Base-by-base conservation (phyloP, 1,140 invertebrate genomes). In the Philopotamus ludificatus region DNA sequence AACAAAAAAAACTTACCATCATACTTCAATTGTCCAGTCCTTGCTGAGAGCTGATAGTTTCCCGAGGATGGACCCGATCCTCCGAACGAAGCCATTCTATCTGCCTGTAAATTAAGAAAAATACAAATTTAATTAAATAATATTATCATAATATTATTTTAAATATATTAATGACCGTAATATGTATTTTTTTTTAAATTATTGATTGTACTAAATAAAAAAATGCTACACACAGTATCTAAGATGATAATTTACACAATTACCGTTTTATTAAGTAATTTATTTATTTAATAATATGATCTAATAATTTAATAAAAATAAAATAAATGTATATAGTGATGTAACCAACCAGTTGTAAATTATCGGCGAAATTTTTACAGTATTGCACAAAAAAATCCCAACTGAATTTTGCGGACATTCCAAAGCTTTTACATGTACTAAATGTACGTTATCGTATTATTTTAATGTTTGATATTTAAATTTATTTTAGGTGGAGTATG, bases 331-430 rank as follows among this genome's bases (percentile, higher is more conserved):
- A 34, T 7, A 12, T 34, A 34, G 12, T 34, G 28, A 34, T 34
- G 9, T 23, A 55, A 70, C 68, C 15, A 70, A 70, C 68, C 68
- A 67, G 62, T 65, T 70, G 68, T 51, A 70, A 58, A 54, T 70
- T 70, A 50, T 70, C 68, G 42, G 65, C 68, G 55, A 70, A 70
- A 45, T 44, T 70, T 67, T 70, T 70, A 63, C 68, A 70, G 53
- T 70, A 70, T 16, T 60, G 23, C 61, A 70, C 55, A 67, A 70
- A 70, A 61, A 64, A 58, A 39, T 70, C 68, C 68, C 68, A 70
- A 62, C 61, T 70, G 55, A 50, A 61, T 54, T 70, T 70, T 34
- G 68, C 68, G 50, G 68, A 64, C 68, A 70, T 70, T 66, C 26
- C 45, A 63, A 53, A n/a, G 12, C 28, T 34, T n/a, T 34, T 34